Base-by-base conservation (phyloP, 1,140 invertebrate species). In the Drosophila triauraria region DNA sequence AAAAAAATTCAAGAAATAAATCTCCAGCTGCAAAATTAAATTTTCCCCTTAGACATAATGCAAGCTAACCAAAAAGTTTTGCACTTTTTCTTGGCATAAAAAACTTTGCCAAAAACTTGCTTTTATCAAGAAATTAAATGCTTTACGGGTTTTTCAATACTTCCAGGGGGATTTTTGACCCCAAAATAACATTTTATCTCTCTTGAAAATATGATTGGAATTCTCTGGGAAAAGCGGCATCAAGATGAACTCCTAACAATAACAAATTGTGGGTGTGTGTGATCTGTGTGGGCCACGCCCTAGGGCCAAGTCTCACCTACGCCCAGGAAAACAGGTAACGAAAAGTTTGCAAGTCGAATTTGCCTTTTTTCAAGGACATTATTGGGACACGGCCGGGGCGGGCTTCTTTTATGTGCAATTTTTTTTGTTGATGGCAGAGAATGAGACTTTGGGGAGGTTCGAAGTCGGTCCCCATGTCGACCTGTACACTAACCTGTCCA, bases 281-380 rank as follows among this genome's bases (percentile, higher is more conserved):
- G 12, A 30, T 32, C 17, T 38, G 56, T 60, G 27, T 23, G 3
- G 8, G 60, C 60, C 65, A 65, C 60, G 38, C 47, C 67, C 47
- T 4, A 1, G n/a, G 38, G n/a, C 2, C 30, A 51, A 38, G 47
- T 56, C 67, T 68, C 67, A 68, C 67, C 67, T 54, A 68, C 67
- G 61, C 67, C 67, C 67, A 54, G 48, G 30, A 32, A 43, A 68
- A 70, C 17, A 54, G 27, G 25, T 30, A 42, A 32, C 35, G 12
- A 75, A 75, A 75, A 75, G 47, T 75, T 75, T n/a, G 27, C 58
- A 54, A 44, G 42, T 77, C 35, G 51, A 53, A 63, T 54, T 75
- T 63, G 50, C 58, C 47, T 68, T 78, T 59, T 84, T 90, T 88
- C 84, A 88, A 84, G 84, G 84, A 84, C 84, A 90, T 69, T 71